A percentile compares a stretch with the other conserved stretches of the same genome.
These are phyloP conservation scores for Nephila pilipes DNA, from an alignment of 1,140 invertebrate genomes.

Conservation along the genomic window DNA sequence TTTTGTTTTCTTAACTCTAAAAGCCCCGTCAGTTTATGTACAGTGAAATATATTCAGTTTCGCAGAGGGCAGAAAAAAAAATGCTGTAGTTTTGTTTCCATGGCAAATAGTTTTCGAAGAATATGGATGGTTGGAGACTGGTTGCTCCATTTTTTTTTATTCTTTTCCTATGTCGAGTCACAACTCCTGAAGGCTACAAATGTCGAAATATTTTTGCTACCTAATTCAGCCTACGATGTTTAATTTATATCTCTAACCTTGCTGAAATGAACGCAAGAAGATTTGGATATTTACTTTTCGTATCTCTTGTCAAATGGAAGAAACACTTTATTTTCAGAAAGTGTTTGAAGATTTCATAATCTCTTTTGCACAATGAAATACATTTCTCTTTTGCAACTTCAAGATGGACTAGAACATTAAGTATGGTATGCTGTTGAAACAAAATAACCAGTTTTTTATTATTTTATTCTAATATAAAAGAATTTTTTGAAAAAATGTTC, in stretches of 20 bases:
- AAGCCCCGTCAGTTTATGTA: slow-evolving; percentile 58
- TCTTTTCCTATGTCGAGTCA: neutral
- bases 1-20: slow-evolving; percentile 48
- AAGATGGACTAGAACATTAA: no score
- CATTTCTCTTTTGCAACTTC: no score
- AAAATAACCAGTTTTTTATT: no score
- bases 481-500: no score
- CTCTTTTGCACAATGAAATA: no score
- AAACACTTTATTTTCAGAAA: neutral
- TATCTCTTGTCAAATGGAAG: neutral
- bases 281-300: neutral
- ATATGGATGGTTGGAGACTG: slow-evolving; percentile 25
- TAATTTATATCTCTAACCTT: neutral
- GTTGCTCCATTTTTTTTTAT: neutral
- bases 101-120: slow-evolving; percentile 35
- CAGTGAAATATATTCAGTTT: slow-evolving; percentile 37
- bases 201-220: slow-evolving; percentile 16
- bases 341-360: neutral
- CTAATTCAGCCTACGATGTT: slow-evolving; percentile 32
- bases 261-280: slow-evolving; percentile 10
- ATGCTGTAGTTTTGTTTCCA: slow-evolving; percentile 62
- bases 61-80: slow-evolving; percentile 1
- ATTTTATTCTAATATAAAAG: no score
- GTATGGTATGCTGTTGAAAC: no score
- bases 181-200: slow-evolving; percentile 32